Evolutionary conservation across 2,797 vertebrate species (phyloP), one percentile per base, ranked within the genome.

Genomic region (Hyperoplus immaculatus): DNA sequence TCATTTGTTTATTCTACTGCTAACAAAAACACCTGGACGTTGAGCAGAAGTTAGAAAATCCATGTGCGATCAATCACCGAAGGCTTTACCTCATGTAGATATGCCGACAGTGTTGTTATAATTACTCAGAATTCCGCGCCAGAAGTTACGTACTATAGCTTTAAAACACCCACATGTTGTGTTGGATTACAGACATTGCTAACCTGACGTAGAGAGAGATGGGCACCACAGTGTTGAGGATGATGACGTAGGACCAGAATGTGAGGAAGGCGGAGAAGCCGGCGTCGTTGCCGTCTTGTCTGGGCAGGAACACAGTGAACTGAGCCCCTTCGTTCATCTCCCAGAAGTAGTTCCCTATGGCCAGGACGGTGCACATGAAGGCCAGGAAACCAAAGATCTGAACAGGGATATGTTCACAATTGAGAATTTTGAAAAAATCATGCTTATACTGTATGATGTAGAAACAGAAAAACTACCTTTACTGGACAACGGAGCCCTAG

Each of bases 201-300:
- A 3, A 99, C 97, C 98, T 99, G 77, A 99, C 97, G 0, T 99
- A 99, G 80, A 99, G 97, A 0, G 98, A 99, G 85, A 99, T 99
- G 50, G 98, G 98, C 77, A 99, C 98, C 93, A 99, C 95, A 0
- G 97, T 99, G 94, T 99, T 99, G 84, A 99, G 95, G 91, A 99
- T 97, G 93, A 99, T 99, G 92, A 99, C 94, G 0, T 99, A 99
- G 14, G 98, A 99, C 97, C 97, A 99, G 94, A 99, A 98, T n/a
- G 95, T 94, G 83, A 98, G 96, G 86, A 96, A 94, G 62, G 94
- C 95, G 0, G 97, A 97, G 75, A 96, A 92, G 11, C 77, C 38
- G 0, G 96, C 85, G 0, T 3, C 84, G 12, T 93, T 85, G 3
- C 89, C 94, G 5, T 94, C 84, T 53, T 95, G 88, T 91, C 96